These are phyloP conservation scores for Sebastes steindachneri DNA, from an alignment of 2,797 vertebrate genomes.

Conservation along the genomic window DNA sequence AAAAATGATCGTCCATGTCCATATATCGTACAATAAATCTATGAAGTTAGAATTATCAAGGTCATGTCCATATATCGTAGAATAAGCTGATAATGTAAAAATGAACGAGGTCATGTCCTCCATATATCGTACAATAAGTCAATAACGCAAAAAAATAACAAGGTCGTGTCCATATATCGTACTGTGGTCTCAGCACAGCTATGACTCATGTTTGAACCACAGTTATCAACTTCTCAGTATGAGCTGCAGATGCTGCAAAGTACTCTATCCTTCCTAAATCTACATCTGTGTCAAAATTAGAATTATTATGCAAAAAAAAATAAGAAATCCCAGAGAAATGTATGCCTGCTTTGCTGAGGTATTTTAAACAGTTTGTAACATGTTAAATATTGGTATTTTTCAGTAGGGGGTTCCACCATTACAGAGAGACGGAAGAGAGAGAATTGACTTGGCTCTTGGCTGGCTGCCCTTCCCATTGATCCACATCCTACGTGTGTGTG, in stretches of 20 bases:
- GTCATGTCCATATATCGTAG: too few species aligned
- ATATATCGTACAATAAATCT: too few species aligned
- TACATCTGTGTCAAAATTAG: background rate
- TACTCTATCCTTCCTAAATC: background rate
- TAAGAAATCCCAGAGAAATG: background rate
- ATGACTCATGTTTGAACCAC: constrained; percentile 7
- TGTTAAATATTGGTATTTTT: constrained; percentile 44
- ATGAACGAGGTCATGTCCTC: too few species aligned
- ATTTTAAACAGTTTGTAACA: constrained; percentile 35
- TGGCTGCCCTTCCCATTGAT: constrained; percentile 68
- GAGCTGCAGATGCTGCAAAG: background rate
- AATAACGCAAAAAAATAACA: too few species aligned
- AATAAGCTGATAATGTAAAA: too few species aligned
- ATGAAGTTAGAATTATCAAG: too few species aligned
- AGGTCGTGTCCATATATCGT: too few species aligned
- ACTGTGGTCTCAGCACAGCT: background rate
- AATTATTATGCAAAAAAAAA: background rate
- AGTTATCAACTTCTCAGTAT: background rate
- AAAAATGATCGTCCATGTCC: too few species aligned
- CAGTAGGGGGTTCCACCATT: constrained; percentile 10
- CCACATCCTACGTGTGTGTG: constrained; percentile 30
- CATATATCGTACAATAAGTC: too few species aligned
- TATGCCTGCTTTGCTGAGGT: background rate
- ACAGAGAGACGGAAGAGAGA: constrained; percentile 8
- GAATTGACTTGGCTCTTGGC: constrained; percentile 67